Percentiles rank a stretch among this genome's conserved stretches.
Conservation (phyloP, 2,888 invertebrate species). For the Mystacides longicornis region DNA sequence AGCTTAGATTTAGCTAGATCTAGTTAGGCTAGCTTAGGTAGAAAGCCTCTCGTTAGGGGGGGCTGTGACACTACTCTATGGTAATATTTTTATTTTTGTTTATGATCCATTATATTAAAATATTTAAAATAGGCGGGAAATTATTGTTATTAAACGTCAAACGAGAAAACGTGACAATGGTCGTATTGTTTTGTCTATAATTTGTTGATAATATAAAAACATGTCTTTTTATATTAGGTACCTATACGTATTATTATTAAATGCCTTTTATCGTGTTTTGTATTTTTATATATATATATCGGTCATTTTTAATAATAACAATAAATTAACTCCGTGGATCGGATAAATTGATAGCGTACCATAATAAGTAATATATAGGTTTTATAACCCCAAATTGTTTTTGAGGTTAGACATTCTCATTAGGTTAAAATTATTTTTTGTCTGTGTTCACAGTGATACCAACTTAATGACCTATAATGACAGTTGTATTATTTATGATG, state of each 20-base stretch:
- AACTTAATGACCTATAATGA: background rate
- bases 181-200: constrained; percentile 1
- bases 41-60: too few species aligned
- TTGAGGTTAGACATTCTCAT: constrained; percentile 1
- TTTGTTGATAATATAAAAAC: background rate
- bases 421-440: background rate
- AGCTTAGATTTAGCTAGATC: too few species aligned
- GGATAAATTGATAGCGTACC: background rate
- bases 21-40: too few species aligned
- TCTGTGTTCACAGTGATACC: background rate
- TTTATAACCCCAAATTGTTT: background rate
- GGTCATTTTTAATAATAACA: background rate
- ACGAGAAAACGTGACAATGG: constrained; percentile 2
- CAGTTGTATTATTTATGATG: too few species aligned
- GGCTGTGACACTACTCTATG: too few species aligned
- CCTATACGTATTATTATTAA: background rate
- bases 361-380: background rate
- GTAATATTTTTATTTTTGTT: too few species aligned
- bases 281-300: constrained; percentile 1
- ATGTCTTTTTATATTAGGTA: too few species aligned
- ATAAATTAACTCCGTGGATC: background rate
- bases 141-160: background rate
- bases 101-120: constrained; percentile 1
- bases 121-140: constrained; percentile 1
- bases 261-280: too few species aligned